Base-by-base conservation (phyloP, 2,888 invertebrate genomes). In the Therioaphis trifolii region DNA sequence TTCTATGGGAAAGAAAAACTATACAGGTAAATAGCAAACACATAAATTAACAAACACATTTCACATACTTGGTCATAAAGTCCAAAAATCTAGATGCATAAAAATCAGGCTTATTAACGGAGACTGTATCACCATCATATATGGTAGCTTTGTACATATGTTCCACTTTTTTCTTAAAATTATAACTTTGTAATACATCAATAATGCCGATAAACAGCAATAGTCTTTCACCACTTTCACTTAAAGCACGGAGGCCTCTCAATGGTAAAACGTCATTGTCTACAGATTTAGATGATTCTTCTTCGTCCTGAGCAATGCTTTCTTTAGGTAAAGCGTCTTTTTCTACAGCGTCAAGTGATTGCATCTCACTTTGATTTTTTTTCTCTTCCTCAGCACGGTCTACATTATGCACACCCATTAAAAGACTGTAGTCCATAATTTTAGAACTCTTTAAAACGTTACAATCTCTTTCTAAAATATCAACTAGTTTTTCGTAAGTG, bases 351-450 rank as follows among this genome's bases (percentile, higher is more conserved):
- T 84, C 82, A 0, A 58, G 79, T 35, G 40, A 66, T 29, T 63
- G 46, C 21, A 80, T 49, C 15, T 69, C 49, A 58, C 86, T 85
- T 14, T 74, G 49, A 76, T 86, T 94, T 85, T 92, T 90, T 90
- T 95, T 96, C 88, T 96, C 97, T 86, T 93, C 92, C 84, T 93
- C 92, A 0, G 96, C 96, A 87, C 94, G 93, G 90, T 99, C 99
- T 85, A 99, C 91, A 89, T 99, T 99, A 89, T 99, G 99, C 86
- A 99, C 94, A 76, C 98, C 99, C 86, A 99, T 94, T 86, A 99
- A 91, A 85, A 99, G 91, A 86, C 98, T 98, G 91, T 99, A 99
- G 90, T 99, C 99, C 99, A 99, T 99, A 87, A 99, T 99, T 93
- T 92, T 92, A 88, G 93, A 93, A 88, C 92, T 92, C 88, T 92